These are phyloP conservation scores for Trachythela sp. DNA, from an alignment of 64 coral and sea anemone genomes.

Conservation along the genomic window DNA sequence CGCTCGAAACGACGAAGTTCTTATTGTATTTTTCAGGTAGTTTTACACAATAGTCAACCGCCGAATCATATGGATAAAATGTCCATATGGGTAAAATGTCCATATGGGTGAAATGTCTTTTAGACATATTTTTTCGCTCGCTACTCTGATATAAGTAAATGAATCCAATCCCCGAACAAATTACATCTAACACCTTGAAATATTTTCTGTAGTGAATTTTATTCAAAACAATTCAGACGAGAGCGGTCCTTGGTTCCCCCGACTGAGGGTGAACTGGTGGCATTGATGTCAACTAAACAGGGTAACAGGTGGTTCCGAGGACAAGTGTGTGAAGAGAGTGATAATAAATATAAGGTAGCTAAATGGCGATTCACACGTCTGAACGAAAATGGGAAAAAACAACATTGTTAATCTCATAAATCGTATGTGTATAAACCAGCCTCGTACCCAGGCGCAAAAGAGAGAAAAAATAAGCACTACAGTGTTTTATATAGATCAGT, in stretches of 20 bases:
- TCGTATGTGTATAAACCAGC: neutral
- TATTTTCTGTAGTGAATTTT: constrained; percentile 55
- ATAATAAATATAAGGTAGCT: constrained; percentile 25
- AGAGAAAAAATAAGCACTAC: too few species aligned
- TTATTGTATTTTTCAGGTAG: too few species aligned
- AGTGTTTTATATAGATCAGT: too few species aligned
- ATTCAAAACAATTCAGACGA: constrained; percentile 60
- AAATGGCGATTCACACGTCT: neutral
- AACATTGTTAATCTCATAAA: neutral
- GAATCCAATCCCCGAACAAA: neutral
- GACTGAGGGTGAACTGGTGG: constrained; percentile 67
- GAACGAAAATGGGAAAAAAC: neutral
- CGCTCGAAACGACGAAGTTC: too few species aligned
- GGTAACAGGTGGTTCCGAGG: constrained; percentile 81
- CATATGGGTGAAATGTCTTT: too few species aligned
- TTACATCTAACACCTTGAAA: neutral
- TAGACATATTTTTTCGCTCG: neutral
- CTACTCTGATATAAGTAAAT: neutral
- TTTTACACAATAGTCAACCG: too few species aligned
- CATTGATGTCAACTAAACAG: constrained; percentile 42
- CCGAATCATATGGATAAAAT: too few species aligned
- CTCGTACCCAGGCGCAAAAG: too few species aligned
- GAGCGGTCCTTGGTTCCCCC: constrained; percentile 50
- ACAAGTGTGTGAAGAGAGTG: constrained; percentile 53
- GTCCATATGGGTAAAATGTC: too few species aligned